Conservation (phyloP, 2,797 vertebrate genomes). For the Poeciliopsis turneri region DNA sequence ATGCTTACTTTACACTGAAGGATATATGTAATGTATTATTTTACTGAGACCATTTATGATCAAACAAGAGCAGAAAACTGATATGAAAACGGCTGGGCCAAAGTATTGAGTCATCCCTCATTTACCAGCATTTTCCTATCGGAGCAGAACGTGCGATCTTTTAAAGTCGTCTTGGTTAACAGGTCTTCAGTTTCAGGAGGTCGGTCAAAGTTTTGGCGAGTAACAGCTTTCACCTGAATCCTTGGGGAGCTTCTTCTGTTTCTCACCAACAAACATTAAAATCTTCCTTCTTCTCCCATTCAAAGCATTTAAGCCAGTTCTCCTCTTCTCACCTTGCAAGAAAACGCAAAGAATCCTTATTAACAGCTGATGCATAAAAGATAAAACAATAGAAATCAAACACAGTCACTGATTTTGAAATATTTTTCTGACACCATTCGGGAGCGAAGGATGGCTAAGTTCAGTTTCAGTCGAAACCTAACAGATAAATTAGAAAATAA, state of each 20-base stretch:
- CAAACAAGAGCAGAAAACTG: conserved; percentile 27
- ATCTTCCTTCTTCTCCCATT: background rate
- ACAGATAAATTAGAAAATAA: background rate
- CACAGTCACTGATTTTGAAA: background rate
- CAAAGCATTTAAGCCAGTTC: background rate
- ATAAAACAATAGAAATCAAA: background rate
- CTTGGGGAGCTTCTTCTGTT: background rate
- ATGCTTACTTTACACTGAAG: conserved; percentile 37
- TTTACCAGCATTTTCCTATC: background rate
- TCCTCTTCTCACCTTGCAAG: background rate
- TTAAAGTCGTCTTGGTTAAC: background rate
- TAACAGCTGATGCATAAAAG: background rate
- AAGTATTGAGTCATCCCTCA: background rate
- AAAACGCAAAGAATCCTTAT: background rate
- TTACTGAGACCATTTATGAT: conserved; percentile 17
- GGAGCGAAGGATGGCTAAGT: too few relatives aligned
- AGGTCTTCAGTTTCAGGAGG: background rate
- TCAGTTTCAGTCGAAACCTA: background rate
- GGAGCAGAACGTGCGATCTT: background rate
- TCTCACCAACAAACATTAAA: background rate
- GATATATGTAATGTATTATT: conserved; percentile 35
- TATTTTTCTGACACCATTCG: background rate
- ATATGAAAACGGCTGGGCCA: background rate
- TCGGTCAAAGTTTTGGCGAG: background rate
- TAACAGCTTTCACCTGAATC: background rate